A percentile compares a stretch with the other conserved stretches of the same genome.
These are phyloP conservation scores for Gobius niger DNA, from an alignment of 2,113 vertebrate genomes.

Conservation along the genomic window DNA sequence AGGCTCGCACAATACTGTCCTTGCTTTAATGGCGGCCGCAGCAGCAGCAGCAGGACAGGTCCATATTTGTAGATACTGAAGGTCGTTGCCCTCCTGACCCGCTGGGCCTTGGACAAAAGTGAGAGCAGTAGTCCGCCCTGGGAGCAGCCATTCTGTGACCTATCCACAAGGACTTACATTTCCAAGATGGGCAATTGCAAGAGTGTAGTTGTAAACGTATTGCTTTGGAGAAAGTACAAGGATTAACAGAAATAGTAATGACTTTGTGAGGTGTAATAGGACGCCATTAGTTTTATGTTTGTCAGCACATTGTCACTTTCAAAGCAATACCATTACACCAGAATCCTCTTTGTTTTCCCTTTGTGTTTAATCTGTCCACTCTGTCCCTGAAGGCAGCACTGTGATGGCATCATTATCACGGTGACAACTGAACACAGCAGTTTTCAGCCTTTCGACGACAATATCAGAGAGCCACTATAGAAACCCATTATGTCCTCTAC, in stretches of 20 bases:
- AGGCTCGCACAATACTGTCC: no score
- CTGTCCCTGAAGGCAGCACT: conserved; percentile 54
- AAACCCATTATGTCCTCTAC: conserved; percentile 20
- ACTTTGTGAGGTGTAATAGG: conserved; percentile 32
- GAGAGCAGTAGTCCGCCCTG: no score
- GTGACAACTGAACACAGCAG: conserved; percentile 37
- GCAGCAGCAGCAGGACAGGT: no score
- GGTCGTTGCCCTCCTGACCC: no score
- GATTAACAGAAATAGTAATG: not conserved
- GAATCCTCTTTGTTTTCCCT: conserved; percentile 35
- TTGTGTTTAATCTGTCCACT: conserved; percentile 53
- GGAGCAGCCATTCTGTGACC: no score
- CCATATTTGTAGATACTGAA: no score
- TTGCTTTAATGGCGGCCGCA: no score
- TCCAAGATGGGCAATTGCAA: no score
- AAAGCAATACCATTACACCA: conserved; percentile 30
- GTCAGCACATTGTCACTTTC: conserved; percentile 14
- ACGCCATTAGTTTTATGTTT: conserved; percentile 16
- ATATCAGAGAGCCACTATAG: conserved; percentile 13
- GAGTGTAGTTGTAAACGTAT: no score
- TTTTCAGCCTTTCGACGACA: conserved; percentile 26
- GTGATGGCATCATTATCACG: conserved; percentile 57
- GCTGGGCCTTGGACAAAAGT: no score
- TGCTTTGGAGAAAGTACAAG: no score
- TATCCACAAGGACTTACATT: no score